Conservation (phyloP, 2,888 invertebrate genomes). For the Troides helena region DNA sequence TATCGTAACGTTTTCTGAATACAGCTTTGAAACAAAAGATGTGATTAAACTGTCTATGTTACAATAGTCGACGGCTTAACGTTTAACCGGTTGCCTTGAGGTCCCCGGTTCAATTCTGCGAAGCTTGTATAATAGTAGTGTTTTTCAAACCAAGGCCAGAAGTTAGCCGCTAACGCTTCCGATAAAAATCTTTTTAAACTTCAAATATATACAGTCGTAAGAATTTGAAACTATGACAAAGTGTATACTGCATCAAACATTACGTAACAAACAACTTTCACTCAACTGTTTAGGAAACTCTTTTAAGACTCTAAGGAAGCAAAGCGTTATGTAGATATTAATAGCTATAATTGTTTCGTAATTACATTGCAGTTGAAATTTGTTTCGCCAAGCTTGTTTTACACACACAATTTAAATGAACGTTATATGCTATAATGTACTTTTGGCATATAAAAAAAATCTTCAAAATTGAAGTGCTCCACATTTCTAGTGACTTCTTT, state of each 20-base stretch:
- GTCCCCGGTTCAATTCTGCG: no score
- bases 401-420: not conserved
- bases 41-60: no score
- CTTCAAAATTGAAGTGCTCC: no score
- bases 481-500: no score
- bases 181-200: no score
- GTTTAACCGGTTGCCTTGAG: no score
- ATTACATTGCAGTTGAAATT: not conserved
- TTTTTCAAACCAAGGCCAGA: no score
- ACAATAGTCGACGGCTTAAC: no score
- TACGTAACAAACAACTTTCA: constrained; percentile 29
- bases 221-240: constrained; percentile 11
- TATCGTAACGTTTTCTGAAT: no score
- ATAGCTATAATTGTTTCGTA: constrained; percentile 1
- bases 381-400: not conserved
- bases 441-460: not conserved
- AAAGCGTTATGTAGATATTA: constrained; percentile 5
- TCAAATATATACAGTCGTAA: constrained; percentile 1
- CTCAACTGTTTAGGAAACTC: constrained; percentile 19
- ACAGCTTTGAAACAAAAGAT: no score
- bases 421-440: not conserved
- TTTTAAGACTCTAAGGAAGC: constrained; percentile 10
- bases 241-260: constrained; percentile 4
- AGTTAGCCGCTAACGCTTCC: no score
- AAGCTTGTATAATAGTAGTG: no score